Conservation (phyloP, 2,113 vertebrate genomes). For the Sinocyclocheilus rhinocerous region DNA sequence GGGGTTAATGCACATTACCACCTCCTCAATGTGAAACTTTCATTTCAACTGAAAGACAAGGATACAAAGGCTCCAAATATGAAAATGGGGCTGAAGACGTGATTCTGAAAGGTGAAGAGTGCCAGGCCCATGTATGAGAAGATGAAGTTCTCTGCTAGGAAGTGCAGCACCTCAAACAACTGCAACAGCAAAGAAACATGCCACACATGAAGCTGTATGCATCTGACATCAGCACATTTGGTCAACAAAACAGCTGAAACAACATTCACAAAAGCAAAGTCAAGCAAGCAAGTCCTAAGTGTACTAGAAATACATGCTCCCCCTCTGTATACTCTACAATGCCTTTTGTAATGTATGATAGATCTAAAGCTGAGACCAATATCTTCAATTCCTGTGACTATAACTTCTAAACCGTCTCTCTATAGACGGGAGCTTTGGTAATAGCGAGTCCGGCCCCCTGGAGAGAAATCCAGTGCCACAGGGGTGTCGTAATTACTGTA, state of each 20-base stretch:
- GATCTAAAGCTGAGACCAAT: neutral
- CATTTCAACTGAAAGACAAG: constrained; percentile 66
- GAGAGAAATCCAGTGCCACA: neutral
- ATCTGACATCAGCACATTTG: neutral
- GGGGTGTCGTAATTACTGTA: neutral
- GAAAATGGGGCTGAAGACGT: constrained; percentile 94
- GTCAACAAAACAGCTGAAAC: neutral
- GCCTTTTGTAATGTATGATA: neutral
- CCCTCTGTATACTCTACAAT: neutral
- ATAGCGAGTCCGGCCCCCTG: neutral
- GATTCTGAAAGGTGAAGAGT: constrained; percentile 97
- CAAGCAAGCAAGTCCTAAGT: no score
- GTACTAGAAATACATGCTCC: neutral
- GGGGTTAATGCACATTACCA: neutral
- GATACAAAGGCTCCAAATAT: constrained; percentile 96
- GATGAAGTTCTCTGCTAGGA: constrained; percentile 98
- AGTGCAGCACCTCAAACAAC: constrained; percentile 96
- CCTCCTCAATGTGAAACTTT: neutral
- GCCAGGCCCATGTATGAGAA: constrained; percentile 98
- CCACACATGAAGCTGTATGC: neutral
- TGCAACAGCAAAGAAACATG: constrained; percentile 57
- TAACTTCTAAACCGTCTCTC: neutral
- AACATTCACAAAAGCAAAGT: neutral
- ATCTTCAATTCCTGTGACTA: neutral
- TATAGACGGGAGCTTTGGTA: neutral